phyloP scores from a whole-genome alignment of 2,113 vertebrate genomes.

The Ceyx melanurus region DNA sequence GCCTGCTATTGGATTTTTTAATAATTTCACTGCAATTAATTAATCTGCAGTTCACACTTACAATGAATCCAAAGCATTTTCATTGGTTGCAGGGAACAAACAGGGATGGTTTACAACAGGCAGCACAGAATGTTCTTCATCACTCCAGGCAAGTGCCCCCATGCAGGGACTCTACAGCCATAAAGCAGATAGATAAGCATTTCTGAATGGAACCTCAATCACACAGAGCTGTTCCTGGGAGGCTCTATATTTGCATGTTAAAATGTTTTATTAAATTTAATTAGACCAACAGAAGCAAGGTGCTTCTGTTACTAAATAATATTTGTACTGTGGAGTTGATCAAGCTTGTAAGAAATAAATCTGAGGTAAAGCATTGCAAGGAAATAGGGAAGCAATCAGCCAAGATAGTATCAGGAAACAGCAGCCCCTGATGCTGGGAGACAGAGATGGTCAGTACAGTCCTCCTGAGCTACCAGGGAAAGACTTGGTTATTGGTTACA shows the following conservation, averaged over 20 bases:
- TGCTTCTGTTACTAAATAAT: background rate
- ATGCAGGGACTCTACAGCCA: background rate
- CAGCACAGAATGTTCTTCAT: rapidly evolving
- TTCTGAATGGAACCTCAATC: background rate
- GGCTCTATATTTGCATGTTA: background rate
- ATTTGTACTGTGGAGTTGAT: background rate
- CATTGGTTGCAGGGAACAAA: rapidly evolving
- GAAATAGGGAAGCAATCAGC: background rate
- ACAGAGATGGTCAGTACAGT: background rate
- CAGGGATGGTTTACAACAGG: background rate
- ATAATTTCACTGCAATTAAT: too few species aligned
- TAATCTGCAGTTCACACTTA: background rate
- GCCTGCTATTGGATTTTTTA: background rate
- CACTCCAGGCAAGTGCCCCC: background rate
- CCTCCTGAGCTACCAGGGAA: background rate
- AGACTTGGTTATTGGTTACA: background rate
- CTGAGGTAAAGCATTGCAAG: background rate
- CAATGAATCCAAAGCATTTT: background rate
- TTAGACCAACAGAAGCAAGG: background rate
- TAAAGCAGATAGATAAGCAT: background rate
- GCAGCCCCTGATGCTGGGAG: background rate
- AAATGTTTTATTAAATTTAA: background rate
- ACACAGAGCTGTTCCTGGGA: background rate
- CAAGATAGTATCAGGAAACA: background rate
- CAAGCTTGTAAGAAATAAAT: background rate